phyloP scores from a whole-genome alignment of 2,113 vertebrate genomes.

The Lates calcarifer region DNA sequence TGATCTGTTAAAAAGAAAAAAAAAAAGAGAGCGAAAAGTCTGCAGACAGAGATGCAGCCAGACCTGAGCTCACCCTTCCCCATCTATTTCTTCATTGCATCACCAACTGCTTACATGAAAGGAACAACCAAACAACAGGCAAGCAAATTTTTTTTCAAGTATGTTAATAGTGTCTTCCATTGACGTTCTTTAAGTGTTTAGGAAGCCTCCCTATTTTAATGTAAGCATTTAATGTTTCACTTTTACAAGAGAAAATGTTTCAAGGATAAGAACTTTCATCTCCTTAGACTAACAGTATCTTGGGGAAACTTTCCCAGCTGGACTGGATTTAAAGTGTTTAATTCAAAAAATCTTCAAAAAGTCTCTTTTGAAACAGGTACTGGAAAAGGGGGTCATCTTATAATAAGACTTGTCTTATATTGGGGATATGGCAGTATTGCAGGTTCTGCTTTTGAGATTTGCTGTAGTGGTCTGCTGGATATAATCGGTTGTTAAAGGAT shows the following conservation, averaged over 20 bases:
- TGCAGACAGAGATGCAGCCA: constrained; percentile 26
- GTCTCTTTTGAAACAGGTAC: neutral
- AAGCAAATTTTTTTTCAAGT: neutral
- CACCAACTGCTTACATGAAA: neutral
- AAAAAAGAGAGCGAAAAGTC: constrained; percentile 16
- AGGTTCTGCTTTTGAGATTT: neutral
- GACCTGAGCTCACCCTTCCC: constrained; percentile 21
- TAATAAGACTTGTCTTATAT: neutral
- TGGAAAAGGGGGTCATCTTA: neutral
- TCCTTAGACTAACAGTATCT: neutral
- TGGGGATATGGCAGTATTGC: neutral
- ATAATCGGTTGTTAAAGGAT: neutral
- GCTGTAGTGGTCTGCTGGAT: neutral
- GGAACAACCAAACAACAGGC: neutral
- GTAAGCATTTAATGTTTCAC: neutral
- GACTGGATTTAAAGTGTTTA: neutral
- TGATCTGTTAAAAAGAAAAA: constrained; percentile 38
- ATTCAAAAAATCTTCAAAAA: neutral
- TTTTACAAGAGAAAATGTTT: neutral
- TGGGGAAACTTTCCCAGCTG: neutral
- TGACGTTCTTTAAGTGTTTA: no score
- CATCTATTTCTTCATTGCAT: constrained; percentile 34
- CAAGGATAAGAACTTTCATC: neutral
- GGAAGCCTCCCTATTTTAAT: neutral
- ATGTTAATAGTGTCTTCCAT: neutral